Conservation (phyloP, 1,140 invertebrate species). For the Brachionus calyciflorus region DNA sequence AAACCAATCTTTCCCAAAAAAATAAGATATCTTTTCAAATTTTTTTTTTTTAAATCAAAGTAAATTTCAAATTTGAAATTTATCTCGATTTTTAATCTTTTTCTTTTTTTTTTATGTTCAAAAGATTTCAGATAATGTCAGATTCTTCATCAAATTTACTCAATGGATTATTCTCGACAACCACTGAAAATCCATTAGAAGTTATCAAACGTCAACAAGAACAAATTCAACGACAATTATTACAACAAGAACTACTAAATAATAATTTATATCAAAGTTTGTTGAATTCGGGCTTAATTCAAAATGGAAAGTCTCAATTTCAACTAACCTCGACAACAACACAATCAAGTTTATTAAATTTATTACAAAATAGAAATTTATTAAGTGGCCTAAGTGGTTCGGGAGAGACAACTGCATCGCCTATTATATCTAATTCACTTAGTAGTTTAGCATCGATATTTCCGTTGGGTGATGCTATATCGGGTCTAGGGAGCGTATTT, state of each 20-base stretch:
- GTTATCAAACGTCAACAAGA: slow-evolving; percentile 46
- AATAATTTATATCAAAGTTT: slow-evolving; percentile 41
- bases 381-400: neutral
- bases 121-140: slow-evolving; percentile 25
- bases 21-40: neutral
- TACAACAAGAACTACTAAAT: slow-evolving; percentile 46
- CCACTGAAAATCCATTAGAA: slow-evolving; percentile 45
- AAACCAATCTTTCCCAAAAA: slow-evolving; percentile 2
- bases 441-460: slow-evolving; percentile 24
- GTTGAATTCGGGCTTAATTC: slow-evolving; percentile 27
- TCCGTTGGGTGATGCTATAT: neutral
- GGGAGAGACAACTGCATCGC: neutral
- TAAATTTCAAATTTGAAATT: neutral
- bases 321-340: slow-evolving; percentile 6
- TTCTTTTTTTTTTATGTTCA: too few relatives aligned
- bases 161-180: slow-evolving; percentile 3
- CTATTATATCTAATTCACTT: neutral
- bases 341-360: neutral
- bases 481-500: neutral
- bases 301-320: slow-evolving; percentile 1
- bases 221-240: slow-evolving; percentile 33
- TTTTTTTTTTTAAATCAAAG: slow-evolving; percentile 10
- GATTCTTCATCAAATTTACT: slow-evolving; percentile 30
- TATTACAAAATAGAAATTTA: slow-evolving; percentile 20
- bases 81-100: slow-evolving; percentile 9